Evolutionary conservation across 2,797 vertebrate species (phyloP), one percentile per base, ranked within the genome.

Genomic region (Alauda arvensis): DNA sequence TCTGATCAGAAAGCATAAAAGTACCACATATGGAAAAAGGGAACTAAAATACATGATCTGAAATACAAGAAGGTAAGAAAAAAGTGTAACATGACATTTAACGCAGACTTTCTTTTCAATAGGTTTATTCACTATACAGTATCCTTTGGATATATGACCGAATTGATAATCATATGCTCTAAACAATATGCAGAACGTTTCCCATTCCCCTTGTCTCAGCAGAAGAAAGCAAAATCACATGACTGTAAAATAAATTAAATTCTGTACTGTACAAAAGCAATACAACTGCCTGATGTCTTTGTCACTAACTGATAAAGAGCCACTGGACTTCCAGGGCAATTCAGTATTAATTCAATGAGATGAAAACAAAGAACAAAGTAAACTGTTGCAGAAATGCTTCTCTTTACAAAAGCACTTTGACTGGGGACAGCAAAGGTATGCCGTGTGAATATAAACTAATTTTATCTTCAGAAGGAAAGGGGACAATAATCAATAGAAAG

Each of bases 11-110:
- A 99, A 99, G 96, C 99, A 99, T 49, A 99, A 94, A 94, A 99
- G 96, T 80, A 99, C 99, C 83, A 98, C 96, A 52, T 99, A 99
- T 4, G 99, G 99, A 88, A 99, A 99, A 90, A 99, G 96, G 82
- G 99, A 99, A 96, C 99, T 99, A 97, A 99, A 99, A 96, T 99
- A 99, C 98, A 99, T 99, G 91, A 99, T 98, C 99, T 99, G 97
- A 34, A 96, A 94, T 85, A 89, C 66, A 95, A 90, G 45, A 85
- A 83, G 80, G 88, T 40, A 82, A 79, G 83, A 80, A 83, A 20
- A 74, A 77, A 65, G 65, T 66, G 60, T 69, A 68, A 72, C 29
- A 33, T 39, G 15, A 77, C 46, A 81, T 68, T 21, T 31, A 68
- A 62, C 6, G 13, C 8, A 2, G 12, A 49, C 10, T 68, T 84